These are phyloP conservation scores for Drosophila tropicalis DNA, from an alignment of 1,140 invertebrate genomes.

Conservation along the genomic window DNA sequence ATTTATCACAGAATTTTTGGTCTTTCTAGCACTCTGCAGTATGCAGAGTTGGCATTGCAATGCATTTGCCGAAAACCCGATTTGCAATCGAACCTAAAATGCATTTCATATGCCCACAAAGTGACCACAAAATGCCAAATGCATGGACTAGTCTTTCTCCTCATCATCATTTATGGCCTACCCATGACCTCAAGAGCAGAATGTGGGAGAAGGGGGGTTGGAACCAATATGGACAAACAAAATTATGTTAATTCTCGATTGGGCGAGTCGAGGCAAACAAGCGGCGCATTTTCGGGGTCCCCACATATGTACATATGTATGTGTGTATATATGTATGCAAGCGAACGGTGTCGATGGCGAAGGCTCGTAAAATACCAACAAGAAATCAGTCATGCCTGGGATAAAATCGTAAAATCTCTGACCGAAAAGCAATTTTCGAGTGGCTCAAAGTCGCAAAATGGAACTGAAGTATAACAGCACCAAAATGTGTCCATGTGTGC, in stretches of 20 bases:
- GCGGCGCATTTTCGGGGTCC: conserved; percentile 1
- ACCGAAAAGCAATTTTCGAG: not conserved
- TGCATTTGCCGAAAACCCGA: conserved; percentile 11
- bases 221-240: conserved; percentile 27
- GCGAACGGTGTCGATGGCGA: not conserved
- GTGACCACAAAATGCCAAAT: conserved; percentile 69
- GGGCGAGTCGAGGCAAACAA: conserved; percentile 19
- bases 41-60: not conserved
- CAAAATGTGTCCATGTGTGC: not conserved
- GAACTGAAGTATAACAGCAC: not conserved
- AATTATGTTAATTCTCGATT: conserved; percentile 37
- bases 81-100: conserved; percentile 57
- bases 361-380: conserved; percentile 7
- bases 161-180: conserved; percentile 3
- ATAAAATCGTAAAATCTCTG: conserved; percentile 17
- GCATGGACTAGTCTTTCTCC: conserved; percentile 34
- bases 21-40: not conserved
- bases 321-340: not conserved
- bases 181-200: not conserved
- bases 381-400: conserved; percentile 9
- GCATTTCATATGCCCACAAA: conserved; percentile 51
- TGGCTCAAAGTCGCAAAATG: conserved; percentile 8
- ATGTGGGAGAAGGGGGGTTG: not conserved
- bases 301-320: not conserved
- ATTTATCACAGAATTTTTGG: no score